Conservation (phyloP, 2,113 vertebrate species). For the Piprites chloris region DNA sequence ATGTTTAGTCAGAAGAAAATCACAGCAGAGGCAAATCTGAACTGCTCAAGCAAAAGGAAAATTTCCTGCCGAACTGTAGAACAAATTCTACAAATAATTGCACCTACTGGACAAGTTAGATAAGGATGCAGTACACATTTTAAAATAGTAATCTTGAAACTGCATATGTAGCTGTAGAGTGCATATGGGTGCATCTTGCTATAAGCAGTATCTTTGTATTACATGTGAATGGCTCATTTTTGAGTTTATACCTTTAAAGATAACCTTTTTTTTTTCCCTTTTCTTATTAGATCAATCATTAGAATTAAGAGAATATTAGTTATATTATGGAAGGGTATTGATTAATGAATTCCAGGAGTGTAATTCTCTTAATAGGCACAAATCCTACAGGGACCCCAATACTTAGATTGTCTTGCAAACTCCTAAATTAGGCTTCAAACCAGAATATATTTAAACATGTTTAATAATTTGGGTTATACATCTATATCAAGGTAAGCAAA, state of each 20-base stretch:
- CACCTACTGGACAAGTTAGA: conserved; percentile 54
- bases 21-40: conserved; percentile 31
- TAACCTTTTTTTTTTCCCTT: not conserved
- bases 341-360: not conserved
- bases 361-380: not conserved
- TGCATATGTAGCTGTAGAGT: not conserved
- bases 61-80: conserved; percentile 47
- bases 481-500: not conserved
- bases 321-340: not conserved
- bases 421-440: not conserved
- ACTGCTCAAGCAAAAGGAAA: conserved; percentile 33
- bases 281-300: not conserved
- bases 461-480: not conserved
- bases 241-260: conserved; percentile 8
- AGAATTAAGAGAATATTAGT: not conserved
- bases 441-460: not conserved
- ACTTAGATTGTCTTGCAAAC: not conserved
- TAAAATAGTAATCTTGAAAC: conserved; percentile 52
- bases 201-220: not conserved
- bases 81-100: conserved; percentile 61
- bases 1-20: conserved; percentile 56
- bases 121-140: conserved; percentile 44
- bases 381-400: not conserved
- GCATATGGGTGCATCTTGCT: not conserved
- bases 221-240: not conserved